Base-by-base conservation (phyloP, 1,140 invertebrate genomes). In the Zaprionus vittiger region DNA sequence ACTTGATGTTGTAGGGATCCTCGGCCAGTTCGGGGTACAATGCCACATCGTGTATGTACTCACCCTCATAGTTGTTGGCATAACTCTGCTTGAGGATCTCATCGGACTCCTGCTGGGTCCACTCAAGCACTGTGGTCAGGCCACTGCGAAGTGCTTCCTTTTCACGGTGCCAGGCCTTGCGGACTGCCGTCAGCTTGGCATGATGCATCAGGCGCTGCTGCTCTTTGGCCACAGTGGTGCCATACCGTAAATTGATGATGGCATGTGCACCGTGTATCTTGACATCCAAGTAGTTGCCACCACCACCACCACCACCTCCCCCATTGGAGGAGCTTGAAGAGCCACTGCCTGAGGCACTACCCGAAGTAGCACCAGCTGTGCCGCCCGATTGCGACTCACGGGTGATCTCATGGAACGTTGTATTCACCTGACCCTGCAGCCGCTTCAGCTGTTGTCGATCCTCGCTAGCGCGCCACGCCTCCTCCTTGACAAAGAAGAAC, bases 401-500 rank as follows among this genome's bases (percentile, higher is more conserved):
- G 0, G 93, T 93, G 4, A 95, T 95, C 85, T 98, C 97, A 91
- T 98, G 97, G 94, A 98, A 97, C 2, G 98, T 98, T 12, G 98
- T 97, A 93, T 99, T 99, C 17, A 99, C 96, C 92, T 98, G 96
- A 9, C 97, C 96, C 78, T 97, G 97, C 67, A 98, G 94, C 17
- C 97, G 94, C 93, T 98, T 97, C 69, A 99, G 93, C 80, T 98
- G 97, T 63, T 96, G 96, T 73, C 97, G 95, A 91, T 99, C 98
- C 81, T 98, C 97, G 47, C 95, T 95, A 0, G 97, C 97, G 38
- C 97, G 95, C 95, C 97, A 97, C 1, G 96, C 95, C 71, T 98
- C 96, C 83, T 97, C 96, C 92, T 99, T 99, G 1, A 99, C 97
- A 92, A 99, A 99, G 93, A 98, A 98, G 93, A 99, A 98, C 12